Evolutionary conservation across 2,888 invertebrate species (phyloP), one percentile per base, ranked within the genome.

Genomic region (Vesta saturnalis): DNA sequence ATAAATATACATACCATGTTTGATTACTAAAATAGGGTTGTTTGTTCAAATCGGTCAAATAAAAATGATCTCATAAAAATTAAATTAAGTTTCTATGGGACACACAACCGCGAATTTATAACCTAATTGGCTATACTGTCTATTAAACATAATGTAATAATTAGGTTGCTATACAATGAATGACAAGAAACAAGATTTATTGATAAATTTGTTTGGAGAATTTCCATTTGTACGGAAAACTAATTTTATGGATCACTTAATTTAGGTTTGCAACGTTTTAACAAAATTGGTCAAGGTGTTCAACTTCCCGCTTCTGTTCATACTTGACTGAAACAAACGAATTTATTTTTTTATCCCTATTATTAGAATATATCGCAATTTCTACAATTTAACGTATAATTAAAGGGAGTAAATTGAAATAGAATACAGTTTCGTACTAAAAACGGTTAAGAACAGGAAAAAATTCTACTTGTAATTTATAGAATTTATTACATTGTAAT

Each of bases 201-300:
- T n/a, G 39, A 39, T 4, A 39, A 39, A 39, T 39, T 39, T 39
- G 39, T 39, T 39, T 39, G 39, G 39, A 39, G 39, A 39, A 39
- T 39, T 39, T 39, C 39, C 39, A 39, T 10, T n/a, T 12, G 39
- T n/a, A 39, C 39, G 39, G 8, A 39, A 39, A 39, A 39, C 39
- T 39, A 39, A 39, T 39, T 39, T 39, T 39, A 39, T 39, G 39
- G 39, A n/a, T 39, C 39, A 39, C 39, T 39, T 39, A 39, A 39
- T 39, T 39, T 39, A 39, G 39, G 39, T 39, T 39, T 39, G 39
- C 39, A 39, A 39, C 39, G 39, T 39, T 39, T 39, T 39, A 39
- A 39, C 39, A 39, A 39, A 39, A 39, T 39, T 39, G 39, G 39
- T 39, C 39, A 39, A 39, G 39, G 39, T 39, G 39, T 8, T 39